A percentile compares a stretch with the other conserved stretches of the same genome.
Conservation (phyloP, 1,140 invertebrate species). For the Bacillus rossius region DNA sequence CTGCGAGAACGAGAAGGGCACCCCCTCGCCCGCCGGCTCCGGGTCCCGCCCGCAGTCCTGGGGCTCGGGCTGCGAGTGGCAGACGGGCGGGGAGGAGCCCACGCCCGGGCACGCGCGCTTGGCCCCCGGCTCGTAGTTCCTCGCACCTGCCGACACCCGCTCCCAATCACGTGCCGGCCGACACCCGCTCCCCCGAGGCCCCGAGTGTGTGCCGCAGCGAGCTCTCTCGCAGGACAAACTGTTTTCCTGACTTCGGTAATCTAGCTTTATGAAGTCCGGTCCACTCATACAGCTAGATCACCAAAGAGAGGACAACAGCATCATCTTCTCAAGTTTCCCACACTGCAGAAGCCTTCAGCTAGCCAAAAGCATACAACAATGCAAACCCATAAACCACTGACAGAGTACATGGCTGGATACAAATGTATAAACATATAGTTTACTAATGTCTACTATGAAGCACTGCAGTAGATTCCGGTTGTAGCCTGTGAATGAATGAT, state of each 20-base stretch:
- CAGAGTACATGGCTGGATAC: no score
- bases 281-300: conserved; percentile 93
- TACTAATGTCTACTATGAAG: no score
- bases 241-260: conserved; percentile 81
- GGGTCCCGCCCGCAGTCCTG: not conserved
- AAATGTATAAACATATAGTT: no score
- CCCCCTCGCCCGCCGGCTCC: not conserved
- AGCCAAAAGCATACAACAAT: no score
- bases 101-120: conserved; percentile 37
- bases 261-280: conserved; percentile 80
- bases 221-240: conserved; percentile 42
- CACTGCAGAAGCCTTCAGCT: no score
- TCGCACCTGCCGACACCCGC: no score
- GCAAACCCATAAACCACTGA: no score
- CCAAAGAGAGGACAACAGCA: conserved; percentile 68
- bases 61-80: conserved; percentile 41
- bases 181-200: no score
- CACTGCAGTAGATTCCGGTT: no score
- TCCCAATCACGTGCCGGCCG: no score
- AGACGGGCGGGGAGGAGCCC: conserved; percentile 29
- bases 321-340: not conserved
- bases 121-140: not conserved
- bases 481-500: no score
- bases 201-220: no score
- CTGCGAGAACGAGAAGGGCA: conserved; percentile 74